phyloP scores from a whole-genome alignment of 2,888 invertebrate genomes.

The Petrolisthes manimaculis region DNA sequence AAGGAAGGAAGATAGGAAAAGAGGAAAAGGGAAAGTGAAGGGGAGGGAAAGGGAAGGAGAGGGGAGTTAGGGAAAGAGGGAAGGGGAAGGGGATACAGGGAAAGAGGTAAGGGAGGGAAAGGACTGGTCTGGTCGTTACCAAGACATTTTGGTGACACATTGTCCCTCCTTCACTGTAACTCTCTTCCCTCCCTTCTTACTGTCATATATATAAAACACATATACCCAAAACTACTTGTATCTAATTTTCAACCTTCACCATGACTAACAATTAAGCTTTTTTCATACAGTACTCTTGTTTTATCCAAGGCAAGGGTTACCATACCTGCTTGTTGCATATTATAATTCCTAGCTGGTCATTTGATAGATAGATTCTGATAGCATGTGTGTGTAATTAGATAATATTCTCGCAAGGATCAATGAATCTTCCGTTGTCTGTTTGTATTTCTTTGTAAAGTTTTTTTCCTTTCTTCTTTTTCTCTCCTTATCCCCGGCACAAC shows the following conservation, averaged over 20 bases:
- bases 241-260: too few relatives aligned
- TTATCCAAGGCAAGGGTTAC: too few relatives aligned
- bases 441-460: not conserved
- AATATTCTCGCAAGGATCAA: not conserved
- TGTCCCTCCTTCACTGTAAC: not conserved
- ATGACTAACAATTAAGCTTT: too few relatives aligned
- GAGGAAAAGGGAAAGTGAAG: not conserved
- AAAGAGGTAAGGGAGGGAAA: not conserved
- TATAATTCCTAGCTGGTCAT: too few relatives aligned
- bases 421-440: not conserved
- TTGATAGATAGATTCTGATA: too few relatives aligned
- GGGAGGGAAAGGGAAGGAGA: not conserved
- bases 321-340: too few relatives aligned
- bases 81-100: not conserved
- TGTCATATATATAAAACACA: not conserved
- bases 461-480: not conserved
- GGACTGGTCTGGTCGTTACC: too few relatives aligned
- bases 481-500: not conserved
- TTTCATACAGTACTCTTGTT: too few relatives aligned
- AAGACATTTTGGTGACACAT: not conserved
- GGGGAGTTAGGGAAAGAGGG: not conserved
- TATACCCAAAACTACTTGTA: not conserved
- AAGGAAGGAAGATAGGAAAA: not conserved
- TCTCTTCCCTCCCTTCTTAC: not conserved
- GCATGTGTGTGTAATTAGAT: too few relatives aligned